Evolutionary conservation across 2,113 vertebrate species (phyloP).

Genomic region (Daubentonia madagascariensis): DNA sequence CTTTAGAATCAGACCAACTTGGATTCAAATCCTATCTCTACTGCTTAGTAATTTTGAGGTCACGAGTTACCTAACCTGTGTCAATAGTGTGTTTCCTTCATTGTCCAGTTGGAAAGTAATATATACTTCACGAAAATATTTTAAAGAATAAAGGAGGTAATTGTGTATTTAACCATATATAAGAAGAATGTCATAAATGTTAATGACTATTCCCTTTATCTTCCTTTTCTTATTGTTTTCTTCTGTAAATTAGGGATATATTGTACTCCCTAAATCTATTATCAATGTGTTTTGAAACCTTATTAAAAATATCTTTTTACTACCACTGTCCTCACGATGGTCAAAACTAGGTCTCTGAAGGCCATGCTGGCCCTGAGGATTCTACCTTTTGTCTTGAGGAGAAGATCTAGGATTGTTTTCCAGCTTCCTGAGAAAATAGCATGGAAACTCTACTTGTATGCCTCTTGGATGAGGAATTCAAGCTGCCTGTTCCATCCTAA

Average conservation of each 20-base stretch:
- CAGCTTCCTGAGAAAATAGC: not conserved
- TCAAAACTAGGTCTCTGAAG: not conserved
- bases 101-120: not conserved
- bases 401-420: not conserved
- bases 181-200: not conserved
- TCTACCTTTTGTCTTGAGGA: not conserved
- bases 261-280: not conserved
- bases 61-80: not conserved
- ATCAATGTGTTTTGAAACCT: not conserved
- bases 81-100: not conserved
- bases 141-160: not conserved
- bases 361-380: not conserved
- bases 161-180: not conserved
- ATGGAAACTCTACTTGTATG: not conserved
- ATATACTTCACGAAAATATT: not conserved
- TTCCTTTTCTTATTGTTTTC: not conserved
- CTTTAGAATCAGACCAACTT: not conserved
- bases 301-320: not conserved
- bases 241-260: not conserved
- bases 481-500: not conserved
- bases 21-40: not conserved
- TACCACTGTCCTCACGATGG: not conserved
- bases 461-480: not conserved
- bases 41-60: not conserved
- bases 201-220: not conserved